Conservation (phyloP, 2,113 vertebrate genomes). For the Rhea pennata region DNA sequence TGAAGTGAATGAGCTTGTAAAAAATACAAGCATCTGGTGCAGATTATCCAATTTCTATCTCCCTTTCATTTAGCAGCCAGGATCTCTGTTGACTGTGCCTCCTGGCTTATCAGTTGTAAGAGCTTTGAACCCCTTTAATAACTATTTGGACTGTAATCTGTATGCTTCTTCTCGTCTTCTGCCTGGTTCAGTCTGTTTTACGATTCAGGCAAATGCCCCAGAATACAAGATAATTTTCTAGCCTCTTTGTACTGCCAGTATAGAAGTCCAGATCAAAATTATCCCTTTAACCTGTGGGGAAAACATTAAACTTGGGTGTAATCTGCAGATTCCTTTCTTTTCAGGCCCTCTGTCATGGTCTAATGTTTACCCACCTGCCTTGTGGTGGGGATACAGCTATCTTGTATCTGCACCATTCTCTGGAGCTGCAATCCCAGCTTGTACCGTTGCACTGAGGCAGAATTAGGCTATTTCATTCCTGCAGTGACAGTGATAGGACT, state of each 20-base stretch:
- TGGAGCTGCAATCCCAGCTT: neutral
- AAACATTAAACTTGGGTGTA: neutral
- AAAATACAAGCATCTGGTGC: constrained; percentile 42
- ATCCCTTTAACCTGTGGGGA: neutral
- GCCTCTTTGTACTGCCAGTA: neutral
- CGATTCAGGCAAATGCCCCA: neutral
- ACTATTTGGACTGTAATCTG: neutral
- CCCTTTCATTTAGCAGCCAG: neutral
- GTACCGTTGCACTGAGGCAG: neutral
- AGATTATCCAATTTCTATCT: constrained; percentile 46
- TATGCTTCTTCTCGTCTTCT: neutral
- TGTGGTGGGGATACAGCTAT: too few species aligned
- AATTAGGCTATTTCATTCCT: neutral
- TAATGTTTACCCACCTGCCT: neutral
- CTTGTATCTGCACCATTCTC: too few species aligned
- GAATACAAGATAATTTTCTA: neutral
- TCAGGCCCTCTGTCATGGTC: neutral
- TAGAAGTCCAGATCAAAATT: neutral
- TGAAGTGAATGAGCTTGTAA: neutral
- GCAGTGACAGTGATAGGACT: neutral
- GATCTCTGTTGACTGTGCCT: neutral
- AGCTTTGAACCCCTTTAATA: neutral
- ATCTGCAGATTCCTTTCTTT: neutral
- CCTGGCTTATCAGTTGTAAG: neutral
- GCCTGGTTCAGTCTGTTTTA: neutral